Conservation (phyloP, 2,113 vertebrate species). For the Gila orcuttii region DNA sequence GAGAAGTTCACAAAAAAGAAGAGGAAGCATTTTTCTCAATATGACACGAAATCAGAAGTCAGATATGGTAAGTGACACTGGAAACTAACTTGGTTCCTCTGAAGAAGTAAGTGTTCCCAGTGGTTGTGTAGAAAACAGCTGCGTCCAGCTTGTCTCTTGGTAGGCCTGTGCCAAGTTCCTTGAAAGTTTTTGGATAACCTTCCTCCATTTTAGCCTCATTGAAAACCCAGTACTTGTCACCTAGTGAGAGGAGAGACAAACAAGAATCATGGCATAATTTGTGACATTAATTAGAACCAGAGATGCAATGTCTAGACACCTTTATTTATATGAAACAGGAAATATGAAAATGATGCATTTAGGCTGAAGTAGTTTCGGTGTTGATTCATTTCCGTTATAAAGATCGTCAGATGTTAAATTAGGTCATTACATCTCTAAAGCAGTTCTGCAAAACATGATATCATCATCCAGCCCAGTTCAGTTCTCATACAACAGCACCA, state of each 20-base stretch:
- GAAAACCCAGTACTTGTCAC: conserved; percentile 88
- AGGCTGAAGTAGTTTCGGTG: too few relatives aligned
- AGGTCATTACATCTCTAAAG: too few relatives aligned
- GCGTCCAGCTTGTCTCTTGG: conserved; percentile 86
- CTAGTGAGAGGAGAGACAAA: conserved; percentile 64
- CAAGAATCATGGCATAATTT: not conserved
- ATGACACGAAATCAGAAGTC: not conserved
- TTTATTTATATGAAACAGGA: too few relatives aligned
- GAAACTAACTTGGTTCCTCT: conserved; percentile 83
- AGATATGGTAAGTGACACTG: not conserved
- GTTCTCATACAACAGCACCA: too few relatives aligned
- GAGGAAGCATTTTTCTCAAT: not conserved
- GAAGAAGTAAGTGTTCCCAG: conserved; percentile 91
- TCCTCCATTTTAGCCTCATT: conserved; percentile 83
- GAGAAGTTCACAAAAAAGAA: conserved; percentile 20
- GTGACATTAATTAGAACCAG: not conserved
- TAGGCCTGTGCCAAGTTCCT: conserved; percentile 82
- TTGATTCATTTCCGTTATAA: too few relatives aligned
- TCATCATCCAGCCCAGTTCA: too few relatives aligned
- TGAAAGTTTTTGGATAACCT: conserved; percentile 84
- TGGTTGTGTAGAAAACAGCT: conserved; percentile 87
- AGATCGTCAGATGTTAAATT: too few relatives aligned
- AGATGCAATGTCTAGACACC: not conserved
- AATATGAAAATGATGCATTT: too few relatives aligned
- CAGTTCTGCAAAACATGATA: too few relatives aligned